Conservation (phyloP, 2,888 invertebrate species). For the Volucella inanis region DNA sequence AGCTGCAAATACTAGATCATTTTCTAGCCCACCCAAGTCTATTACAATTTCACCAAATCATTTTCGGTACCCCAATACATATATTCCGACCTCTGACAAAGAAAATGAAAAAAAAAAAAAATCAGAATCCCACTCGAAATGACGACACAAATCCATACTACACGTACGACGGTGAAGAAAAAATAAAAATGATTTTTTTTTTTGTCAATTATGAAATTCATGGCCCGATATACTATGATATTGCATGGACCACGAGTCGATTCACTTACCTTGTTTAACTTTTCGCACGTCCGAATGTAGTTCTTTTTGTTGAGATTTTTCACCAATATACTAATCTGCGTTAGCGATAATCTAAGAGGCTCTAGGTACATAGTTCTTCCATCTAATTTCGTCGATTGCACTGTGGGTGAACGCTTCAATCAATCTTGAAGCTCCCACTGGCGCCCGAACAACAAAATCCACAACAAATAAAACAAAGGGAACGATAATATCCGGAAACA, state of each 20-base stretch:
- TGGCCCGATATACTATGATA: no score
- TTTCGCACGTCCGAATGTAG: constrained; percentile 94
- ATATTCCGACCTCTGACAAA: neutral
- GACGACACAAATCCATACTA: constrained; percentile 13
- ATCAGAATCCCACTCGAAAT: neutral
- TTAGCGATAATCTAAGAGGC: constrained; percentile 98
- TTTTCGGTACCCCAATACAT: neutral
- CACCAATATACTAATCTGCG: constrained; percentile 99
- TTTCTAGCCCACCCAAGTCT: neutral
- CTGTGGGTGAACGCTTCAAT: constrained; percentile 87
- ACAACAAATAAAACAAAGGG: constrained; percentile 56
- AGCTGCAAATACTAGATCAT: neutral
- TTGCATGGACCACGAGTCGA: no score
- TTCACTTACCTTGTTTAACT: constrained; percentile 92
- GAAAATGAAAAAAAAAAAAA: neutral
- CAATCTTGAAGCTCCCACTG: constrained; percentile 89
- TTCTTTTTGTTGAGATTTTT: constrained; percentile 97
- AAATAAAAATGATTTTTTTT: neutral
- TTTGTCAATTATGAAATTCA: constrained; percentile 55
- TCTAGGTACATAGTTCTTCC: constrained; percentile 99
- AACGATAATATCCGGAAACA: constrained; percentile 33
- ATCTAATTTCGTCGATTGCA: constrained; percentile 84
- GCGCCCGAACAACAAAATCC: constrained; percentile 75
- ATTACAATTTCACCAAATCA: constrained; percentile 19
- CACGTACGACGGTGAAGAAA: neutral